Evolutionary conservation across 2,113 vertebrate genomes (phyloP).

Genomic region (Vulpes lagopus): DNA sequence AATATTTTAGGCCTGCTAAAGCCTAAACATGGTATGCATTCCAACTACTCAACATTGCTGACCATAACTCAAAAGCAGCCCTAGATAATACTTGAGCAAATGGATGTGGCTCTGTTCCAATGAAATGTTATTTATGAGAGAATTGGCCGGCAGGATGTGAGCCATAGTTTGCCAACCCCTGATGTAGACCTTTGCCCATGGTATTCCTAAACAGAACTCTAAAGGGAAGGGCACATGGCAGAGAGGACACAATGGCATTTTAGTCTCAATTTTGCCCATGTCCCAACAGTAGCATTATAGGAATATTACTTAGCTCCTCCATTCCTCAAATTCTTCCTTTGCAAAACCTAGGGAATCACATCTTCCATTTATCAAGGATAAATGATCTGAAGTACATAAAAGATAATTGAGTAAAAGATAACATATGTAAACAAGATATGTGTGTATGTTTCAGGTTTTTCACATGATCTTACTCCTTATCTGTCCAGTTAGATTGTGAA

Average conservation of each 20-base stretch:
- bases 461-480: background rate
- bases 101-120: background rate
- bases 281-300: background rate
- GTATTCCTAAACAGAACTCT: background rate
- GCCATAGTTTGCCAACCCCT: background rate
- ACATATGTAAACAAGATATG: background rate
- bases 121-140: background rate
- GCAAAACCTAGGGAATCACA: background rate
- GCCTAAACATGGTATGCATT: background rate
- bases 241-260: background rate
- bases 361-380: background rate
- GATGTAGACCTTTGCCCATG: background rate
- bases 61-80: background rate
- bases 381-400: background rate
- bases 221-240: background rate
- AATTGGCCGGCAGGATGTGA: background rate
- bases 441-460: background rate
- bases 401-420: background rate
- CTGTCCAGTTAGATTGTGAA: background rate
- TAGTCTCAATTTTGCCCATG: background rate
- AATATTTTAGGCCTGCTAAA: background rate
- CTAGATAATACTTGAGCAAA: background rate
- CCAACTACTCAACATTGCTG: background rate
- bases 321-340: background rate
- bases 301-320: slow-evolving; percentile 1